Evolutionary conservation across 1,140 invertebrate genomes (phyloP), one percentile per base, ranked within the genome.

Genomic region (Cotesia vestalis): DNA sequence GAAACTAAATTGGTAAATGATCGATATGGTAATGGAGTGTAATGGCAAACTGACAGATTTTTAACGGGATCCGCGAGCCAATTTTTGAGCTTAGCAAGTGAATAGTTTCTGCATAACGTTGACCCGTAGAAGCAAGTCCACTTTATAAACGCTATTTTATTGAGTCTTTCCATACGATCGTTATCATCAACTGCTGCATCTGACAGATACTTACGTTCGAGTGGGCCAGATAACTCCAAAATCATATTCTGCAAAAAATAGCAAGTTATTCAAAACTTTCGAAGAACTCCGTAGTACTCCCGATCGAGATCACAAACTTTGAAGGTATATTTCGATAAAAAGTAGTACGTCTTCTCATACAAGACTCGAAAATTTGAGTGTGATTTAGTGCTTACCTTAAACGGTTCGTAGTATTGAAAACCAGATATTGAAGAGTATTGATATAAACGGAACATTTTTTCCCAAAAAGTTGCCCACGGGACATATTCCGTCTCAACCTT

Each of bases 51-150:
- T 75, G 66, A 78, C 75, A 9, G 0, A 63, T 20, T 59, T 1
- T 46, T 2, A 2, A 82, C 83, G 79, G 85, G 82, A 20, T 86
- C 75, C 17, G 90, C 81, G 0, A 81, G 6, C 93, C 93, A 94
- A 69, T 90, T 89, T 4, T 89, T 85, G 75, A 93, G 92, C 68
- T 91, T 84, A 0, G 85, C 78, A 1, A 89, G 88, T 4, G 90
- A 89, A 36, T 91, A 89, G 3, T 87, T 79, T 1, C 91, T 79
- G 79, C 93, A 94, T 46, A 89, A 85, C 1, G 83, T 75, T 52
- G 91, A 83, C 17, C 90, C 92, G 60, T 93, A 84, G 69, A 87
- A 86, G 71, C 93, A 94, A 9, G 91, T 91, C 78, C 90, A 87
- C 3, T 88, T 87, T 1, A 94, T 78, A 3, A 92, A 86, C 63